phyloP scores from a whole-genome alignment of 2,888 invertebrate species.

The Cephus sareptanus region DNA sequence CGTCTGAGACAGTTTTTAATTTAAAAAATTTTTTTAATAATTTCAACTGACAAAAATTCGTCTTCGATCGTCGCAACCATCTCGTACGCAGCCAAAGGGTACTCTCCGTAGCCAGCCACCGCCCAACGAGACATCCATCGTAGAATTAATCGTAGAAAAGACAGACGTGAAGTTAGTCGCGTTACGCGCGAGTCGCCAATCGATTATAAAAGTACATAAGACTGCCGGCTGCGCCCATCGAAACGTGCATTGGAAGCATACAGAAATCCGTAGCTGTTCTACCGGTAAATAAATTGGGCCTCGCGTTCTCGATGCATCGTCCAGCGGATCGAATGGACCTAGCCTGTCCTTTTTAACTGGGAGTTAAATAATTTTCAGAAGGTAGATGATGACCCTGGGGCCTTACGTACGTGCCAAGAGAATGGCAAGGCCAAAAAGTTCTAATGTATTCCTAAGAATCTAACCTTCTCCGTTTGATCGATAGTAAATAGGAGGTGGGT shows the following conservation, averaged over 20 bases:
- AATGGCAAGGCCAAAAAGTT: constrained; percentile 25
- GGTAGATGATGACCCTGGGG: neutral
- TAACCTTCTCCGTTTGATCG: constrained; percentile 10
- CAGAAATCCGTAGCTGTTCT: neutral
- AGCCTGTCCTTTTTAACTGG: neutral
- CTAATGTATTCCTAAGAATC: constrained; percentile 32
- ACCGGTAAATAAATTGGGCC: neutral
- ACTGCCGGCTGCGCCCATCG: neutral
- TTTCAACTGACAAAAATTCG: no score
- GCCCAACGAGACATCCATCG: no score
- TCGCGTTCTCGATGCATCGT: constrained; percentile 37
- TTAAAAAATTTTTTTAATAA: no score
- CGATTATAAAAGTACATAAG: no score
- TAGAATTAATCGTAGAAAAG: neutral
- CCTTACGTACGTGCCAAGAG: constrained; percentile 11
- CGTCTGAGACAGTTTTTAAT: no score
- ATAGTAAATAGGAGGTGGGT: neutral
- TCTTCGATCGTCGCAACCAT: no score
- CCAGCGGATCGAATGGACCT: constrained; percentile 25
- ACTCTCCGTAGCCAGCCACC: no score
- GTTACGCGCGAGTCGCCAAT: no score
- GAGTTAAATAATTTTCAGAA: neutral
- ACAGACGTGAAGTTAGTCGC: neutral
- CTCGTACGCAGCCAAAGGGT: neutral
- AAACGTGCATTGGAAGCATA: neutral